Base-by-base conservation (phyloP, 2,888 invertebrate species). In the Scaptomyza tumidula region DNA sequence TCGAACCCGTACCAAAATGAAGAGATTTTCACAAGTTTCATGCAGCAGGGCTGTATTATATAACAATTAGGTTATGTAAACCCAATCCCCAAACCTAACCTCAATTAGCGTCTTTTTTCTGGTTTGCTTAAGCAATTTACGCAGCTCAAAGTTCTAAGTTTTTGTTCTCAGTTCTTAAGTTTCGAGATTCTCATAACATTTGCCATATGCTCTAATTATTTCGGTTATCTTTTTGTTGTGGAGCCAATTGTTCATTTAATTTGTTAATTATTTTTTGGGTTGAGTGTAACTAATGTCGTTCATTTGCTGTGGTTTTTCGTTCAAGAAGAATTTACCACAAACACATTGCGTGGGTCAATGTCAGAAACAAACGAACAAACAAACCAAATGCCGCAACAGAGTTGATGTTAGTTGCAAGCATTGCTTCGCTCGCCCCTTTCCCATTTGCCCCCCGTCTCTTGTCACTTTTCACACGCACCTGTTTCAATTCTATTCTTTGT, bases 21-120 rank as follows among this genome's bases (percentile, higher is more conserved):
- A 76, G 73, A 73, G 76, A 84, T 86, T 87, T 86, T 82, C 88
- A 85, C 88, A 82, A 78, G 83, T 89, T 78, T 52, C 67, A 24
- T 52, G 16, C 57, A 35, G 50, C 13, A 19, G 35, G 44, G 2
- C 16, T 45, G 49, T 14, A 57, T 86, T 87, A 75, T 73, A 73
- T 85, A 75, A 82, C 75, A 86, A 89, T 89, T 82, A 71, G 83
- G 72, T 70, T 80, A 73, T 72, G 82, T 74, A 89, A 86, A 82
- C 88, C 64, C 48, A 61, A 16, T 14, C 3, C 1, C 39, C 14
- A 39, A 35, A 11, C 19, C 50, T 48, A 62, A 89, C 86, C 86
- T 89, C 83, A 89, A 86, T 86, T 87, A 86, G 88, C 86, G 74
- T 71, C 66, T 76, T 33, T 33, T 24, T 55, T 10, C 16, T 9